Base-by-base conservation (phyloP, 2,797 vertebrate genomes). In the Neoniphon sammara region DNA sequence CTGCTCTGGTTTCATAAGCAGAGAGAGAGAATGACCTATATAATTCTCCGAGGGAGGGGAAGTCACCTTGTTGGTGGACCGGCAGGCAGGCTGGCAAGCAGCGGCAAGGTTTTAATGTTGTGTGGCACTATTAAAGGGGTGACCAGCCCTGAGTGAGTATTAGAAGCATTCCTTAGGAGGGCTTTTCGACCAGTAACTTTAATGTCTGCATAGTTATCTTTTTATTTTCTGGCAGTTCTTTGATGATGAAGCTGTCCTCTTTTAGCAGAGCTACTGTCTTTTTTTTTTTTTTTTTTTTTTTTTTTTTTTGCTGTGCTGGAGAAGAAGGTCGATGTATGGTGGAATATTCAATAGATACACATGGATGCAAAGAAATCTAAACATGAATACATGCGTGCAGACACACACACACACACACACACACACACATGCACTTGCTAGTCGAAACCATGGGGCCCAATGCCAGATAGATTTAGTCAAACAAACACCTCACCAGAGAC, bases 51-150 rank as follows among this genome's bases (percentile, higher is more conserved):
- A 89, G 91, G 89, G 89, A 91, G 90, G 86, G 92, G 87, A 93
- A 93, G 93, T 94, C 92, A 94, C 93, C 93, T 94, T 94, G 90
- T 89, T 88, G 88, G 77, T 85, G 73, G 87, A 88, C 89, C 75
- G 78, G 89, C 88, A 75, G 84, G 75, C 85, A 56, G 67, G 81
- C 82, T 86, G 76, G 83, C 86, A 73, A 47, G 39, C 81, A 82
- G 86, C 21, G 47, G 77, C 77, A 70, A 81, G 80, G 74, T 78
- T 91, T 89, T 85, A 88, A 83, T 85, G 50, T 18, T 49, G 74
- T 79, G 81, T 49, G 8, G 76, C 76, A 47, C 56, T 85, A 77
- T 90, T 87, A 88, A 88, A 89, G 75, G 66, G 66, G 73, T 76
- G 77, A 89, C 78, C 78, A 18, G 70, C 54, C 76, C 73, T 52